Percentiles rank a stretch among this genome's conserved stretches.
Conservation (phyloP, 2,113 vertebrate species). For the Bos javanicus region DNA sequence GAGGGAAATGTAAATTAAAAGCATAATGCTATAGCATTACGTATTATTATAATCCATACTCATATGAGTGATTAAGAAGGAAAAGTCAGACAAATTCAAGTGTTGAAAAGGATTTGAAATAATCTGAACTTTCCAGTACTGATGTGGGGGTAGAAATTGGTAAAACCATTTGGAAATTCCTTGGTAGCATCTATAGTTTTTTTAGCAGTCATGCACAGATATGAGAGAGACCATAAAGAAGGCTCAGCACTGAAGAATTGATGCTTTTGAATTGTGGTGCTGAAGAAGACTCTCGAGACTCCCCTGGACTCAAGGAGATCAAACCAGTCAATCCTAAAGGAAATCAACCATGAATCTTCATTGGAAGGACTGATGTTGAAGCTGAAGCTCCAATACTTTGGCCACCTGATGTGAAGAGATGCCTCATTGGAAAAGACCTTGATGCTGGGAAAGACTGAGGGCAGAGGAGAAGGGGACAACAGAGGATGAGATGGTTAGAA, state of each 20-base stretch:
- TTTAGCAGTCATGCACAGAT: not conserved
- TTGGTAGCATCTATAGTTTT: not conserved
- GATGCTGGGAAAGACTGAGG: not conserved
- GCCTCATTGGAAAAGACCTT: not conserved
- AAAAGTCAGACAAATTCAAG: not conserved
- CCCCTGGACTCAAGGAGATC: not conserved
- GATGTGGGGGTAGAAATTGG: not conserved
- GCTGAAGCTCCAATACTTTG: not conserved
- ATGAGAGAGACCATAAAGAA: not conserved
- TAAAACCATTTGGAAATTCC: not conserved
- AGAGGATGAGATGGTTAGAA: not conserved
- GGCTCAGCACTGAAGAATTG: not conserved
- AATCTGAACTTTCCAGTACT: not conserved
- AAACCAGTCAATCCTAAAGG: not conserved
- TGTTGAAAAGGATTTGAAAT: not conserved
- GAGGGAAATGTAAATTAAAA: not conserved
- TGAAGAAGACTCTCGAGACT: not conserved
- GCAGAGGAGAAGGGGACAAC: not conserved
- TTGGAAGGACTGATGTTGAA: not conserved
- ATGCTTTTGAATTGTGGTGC: not conserved
- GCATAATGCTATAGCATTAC: not conserved
- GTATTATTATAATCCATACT: not conserved
- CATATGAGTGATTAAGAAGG: not conserved
- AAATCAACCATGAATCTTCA: not conserved
- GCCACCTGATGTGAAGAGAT: not conserved